Evolutionary conservation across 2,888 invertebrate species (phyloP).

Genomic region (Dynastes maya): DNA sequence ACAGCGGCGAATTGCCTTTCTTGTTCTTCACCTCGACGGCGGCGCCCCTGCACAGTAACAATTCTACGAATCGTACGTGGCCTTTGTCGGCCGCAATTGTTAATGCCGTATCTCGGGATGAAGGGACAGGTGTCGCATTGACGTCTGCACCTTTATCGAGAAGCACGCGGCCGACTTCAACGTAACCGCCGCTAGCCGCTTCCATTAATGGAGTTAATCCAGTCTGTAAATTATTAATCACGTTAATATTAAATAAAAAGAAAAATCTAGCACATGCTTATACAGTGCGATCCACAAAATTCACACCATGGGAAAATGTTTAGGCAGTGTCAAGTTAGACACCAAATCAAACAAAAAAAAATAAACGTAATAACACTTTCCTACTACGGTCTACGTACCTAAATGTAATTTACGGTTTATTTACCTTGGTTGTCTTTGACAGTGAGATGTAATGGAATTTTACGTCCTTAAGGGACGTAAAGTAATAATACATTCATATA

Average conservation of each 20-base stretch:
- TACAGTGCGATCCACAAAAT: too few species aligned
- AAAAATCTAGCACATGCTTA: not conserved
- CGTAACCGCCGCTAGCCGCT: slow-evolving; percentile 99
- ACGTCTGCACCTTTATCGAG: slow-evolving; percentile 98
- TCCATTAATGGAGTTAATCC: slow-evolving; percentile 99
- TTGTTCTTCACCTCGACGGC: slow-evolving; percentile 99
- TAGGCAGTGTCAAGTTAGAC: too few species aligned
- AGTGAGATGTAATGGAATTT: too few species aligned
- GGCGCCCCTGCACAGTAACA: slow-evolving; percentile 85
- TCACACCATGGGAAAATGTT: too few species aligned
- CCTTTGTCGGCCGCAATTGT: slow-evolving; percentile 99
- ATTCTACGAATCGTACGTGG: slow-evolving; percentile 93
- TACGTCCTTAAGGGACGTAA: too few species aligned
- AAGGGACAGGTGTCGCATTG: slow-evolving; percentile 98
- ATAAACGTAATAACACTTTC: too few species aligned
- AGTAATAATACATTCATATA: too few species aligned
- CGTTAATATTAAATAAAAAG: not conserved
- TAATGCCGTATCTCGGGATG: slow-evolving; percentile 97
- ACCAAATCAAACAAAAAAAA: too few species aligned
- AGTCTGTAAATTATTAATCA: slow-evolving; percentile 74
- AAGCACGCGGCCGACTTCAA: slow-evolving; percentile 96
- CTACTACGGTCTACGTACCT: too few species aligned
- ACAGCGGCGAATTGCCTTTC: slow-evolving; percentile 98
- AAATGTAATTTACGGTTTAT: too few species aligned
- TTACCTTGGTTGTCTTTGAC: too few species aligned